Conservation (phyloP, 2,797 vertebrate genomes). For the Furcifer pardalis region DNA sequence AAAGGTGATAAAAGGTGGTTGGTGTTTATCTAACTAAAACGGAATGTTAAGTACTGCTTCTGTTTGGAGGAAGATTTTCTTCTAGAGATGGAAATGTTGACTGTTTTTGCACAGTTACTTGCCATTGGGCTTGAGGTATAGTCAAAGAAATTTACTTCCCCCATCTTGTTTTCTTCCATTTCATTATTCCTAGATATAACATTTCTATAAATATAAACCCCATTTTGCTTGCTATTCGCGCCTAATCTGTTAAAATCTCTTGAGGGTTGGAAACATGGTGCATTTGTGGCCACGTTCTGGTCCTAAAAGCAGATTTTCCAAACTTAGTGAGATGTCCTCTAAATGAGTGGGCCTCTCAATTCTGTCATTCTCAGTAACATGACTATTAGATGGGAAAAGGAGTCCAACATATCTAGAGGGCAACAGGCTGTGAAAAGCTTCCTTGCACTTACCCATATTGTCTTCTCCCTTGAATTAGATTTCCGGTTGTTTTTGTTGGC, state of each 20-base stretch:
- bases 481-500: background rate
- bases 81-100: no score
- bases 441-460: background rate
- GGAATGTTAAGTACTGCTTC: no score
- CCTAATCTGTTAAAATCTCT: background rate
- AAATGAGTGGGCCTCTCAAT: background rate
- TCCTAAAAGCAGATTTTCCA: background rate
- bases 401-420: background rate
- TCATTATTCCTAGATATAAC: background rate
- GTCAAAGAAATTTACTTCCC: no score
- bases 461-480: background rate
- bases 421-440: background rate
- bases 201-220: background rate
- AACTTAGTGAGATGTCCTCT: background rate
- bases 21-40: no score
- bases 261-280: background rate
- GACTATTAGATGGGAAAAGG: background rate
- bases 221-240: background rate
- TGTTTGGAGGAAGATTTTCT: no score
- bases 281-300: background rate
- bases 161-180: background rate
- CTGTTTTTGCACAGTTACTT: background rate
- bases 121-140: no score
- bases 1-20: no score
- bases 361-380: background rate